These are phyloP conservation scores for Catocala nupta DNA, from an alignment of 2,888 invertebrate species.

Conservation along the genomic window DNA sequence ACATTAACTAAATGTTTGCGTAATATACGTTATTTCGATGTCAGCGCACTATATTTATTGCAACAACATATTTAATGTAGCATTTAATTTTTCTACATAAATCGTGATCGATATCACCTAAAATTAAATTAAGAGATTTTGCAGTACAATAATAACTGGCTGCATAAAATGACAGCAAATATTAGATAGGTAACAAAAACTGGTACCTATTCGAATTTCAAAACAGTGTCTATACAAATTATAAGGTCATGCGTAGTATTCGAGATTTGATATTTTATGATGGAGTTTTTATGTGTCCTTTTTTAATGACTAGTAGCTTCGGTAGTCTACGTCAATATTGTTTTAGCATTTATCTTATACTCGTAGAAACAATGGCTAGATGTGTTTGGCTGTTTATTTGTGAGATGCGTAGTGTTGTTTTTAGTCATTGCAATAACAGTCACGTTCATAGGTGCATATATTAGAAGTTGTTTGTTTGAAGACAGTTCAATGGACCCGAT, in stretches of 20 bases:
- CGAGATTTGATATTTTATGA: conserved; percentile 18
- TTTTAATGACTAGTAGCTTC: conserved; percentile 41
- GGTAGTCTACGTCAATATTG: conserved; percentile 25
- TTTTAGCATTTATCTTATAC: conserved; percentile 5
- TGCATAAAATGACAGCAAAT: conserved; percentile 49
- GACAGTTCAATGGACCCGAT: neutral
- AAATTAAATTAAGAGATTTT: conserved; percentile 45
- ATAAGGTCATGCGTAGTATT: conserved; percentile 35
- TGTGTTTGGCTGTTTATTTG: neutral
- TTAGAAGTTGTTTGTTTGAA: conserved; percentile 5
- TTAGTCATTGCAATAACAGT: neutral
- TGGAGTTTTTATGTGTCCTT: conserved; percentile 43
- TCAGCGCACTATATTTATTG: conserved; percentile 45
- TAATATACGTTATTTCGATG: conserved; percentile 36
- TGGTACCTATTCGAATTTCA: conserved; percentile 47
- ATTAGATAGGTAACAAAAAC: conserved; percentile 41
- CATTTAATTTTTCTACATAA: conserved; percentile 37
- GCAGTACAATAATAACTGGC: conserved; percentile 30
- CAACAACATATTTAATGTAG: conserved; percentile 25
- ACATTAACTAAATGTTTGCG: conserved; percentile 28
- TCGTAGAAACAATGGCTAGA: neutral
- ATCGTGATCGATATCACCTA: conserved; percentile 25
- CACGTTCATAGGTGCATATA: neutral
- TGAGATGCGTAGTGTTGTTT: neutral
- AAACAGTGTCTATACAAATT: conserved; percentile 18